These are phyloP conservation scores for Cerastoderma edule DNA, from an alignment of 2,888 invertebrate genomes.

Conservation along the genomic window DNA sequence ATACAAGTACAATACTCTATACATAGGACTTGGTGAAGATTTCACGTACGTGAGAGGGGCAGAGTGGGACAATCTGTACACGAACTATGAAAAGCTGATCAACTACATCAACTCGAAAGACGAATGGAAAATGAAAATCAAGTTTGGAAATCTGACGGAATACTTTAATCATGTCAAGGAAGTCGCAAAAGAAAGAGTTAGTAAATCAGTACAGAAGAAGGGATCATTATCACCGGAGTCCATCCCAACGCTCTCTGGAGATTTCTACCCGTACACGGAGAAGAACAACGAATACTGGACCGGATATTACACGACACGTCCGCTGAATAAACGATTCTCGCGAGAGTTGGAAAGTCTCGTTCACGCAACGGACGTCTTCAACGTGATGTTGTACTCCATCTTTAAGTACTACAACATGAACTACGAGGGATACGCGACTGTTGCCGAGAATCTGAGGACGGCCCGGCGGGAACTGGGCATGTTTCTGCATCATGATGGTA, in stretches of 20 bases:
- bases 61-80: constrained; percentile 97
- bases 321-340: constrained; percentile 88
- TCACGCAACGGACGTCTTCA: constrained; percentile 80
- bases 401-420: constrained; percentile 48
- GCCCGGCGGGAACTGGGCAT: constrained; percentile 90
- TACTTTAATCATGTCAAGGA: constrained; percentile 90
- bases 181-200: constrained; percentile 30
- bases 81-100: constrained; percentile 93
- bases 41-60: constrained; percentile 94
- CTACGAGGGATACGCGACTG: constrained; percentile 20
- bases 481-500: constrained; percentile 99
- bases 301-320: constrained; percentile 95
- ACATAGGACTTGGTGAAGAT: constrained; percentile 98
- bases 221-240: constrained; percentile 40
- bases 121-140: constrained; percentile 84
- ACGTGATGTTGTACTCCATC: constrained; percentile 67
- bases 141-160: constrained; percentile 93
- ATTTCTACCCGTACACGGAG: constrained; percentile 98
- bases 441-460: constrained; percentile 28
- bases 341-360: constrained; percentile 84
- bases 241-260: constrained; percentile 92
- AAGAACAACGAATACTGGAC: constrained; percentile 95
- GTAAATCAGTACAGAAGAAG: constrained; percentile 81
- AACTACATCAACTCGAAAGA: constrained; percentile 93
- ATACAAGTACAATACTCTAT: constrained; percentile 94